These are phyloP conservation scores for Nomada hirtipes DNA, from an alignment of 2,888 invertebrate genomes.

Conservation along the genomic window DNA sequence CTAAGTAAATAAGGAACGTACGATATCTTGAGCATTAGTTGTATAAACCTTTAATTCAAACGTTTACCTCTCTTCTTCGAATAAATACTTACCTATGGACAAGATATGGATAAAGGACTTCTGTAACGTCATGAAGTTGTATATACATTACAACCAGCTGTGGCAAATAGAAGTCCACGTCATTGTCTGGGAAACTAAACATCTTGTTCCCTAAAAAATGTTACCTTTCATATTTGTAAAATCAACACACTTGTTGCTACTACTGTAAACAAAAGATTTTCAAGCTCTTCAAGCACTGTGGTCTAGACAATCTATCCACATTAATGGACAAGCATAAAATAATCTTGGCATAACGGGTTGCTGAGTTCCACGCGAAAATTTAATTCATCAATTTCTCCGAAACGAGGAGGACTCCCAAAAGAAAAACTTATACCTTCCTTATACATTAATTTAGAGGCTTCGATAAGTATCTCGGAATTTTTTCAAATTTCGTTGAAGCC, in stretches of 20 bases:
- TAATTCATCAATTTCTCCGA: background rate
- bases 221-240: background rate
- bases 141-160: constrained; percentile 99
- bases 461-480: too few species aligned
- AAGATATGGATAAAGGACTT: constrained; percentile 87
- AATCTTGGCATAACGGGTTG: background rate
- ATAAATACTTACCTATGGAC: constrained; percentile 86
- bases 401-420: too few species aligned
- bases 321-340: constrained; percentile 1
- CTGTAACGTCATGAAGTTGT: constrained; percentile 98
- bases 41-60: background rate
- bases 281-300: constrained; percentile 7
- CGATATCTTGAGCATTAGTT: background rate
- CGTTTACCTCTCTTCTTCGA: background rate
- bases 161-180: constrained; percentile 99
- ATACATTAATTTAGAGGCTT: background rate
- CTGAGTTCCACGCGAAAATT: background rate
- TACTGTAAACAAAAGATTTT: background rate
- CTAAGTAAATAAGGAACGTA: constrained; percentile 83
- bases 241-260: background rate
- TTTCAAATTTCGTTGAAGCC: too few species aligned
- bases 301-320: constrained; percentile 46
- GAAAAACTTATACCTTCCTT: too few species aligned
- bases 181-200: constrained; percentile 96
- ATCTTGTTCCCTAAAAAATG: constrained; percentile 92